These are phyloP conservation scores for Acrossocheilus wenchowensis DNA, from an alignment of 2,797 vertebrate genomes.

Conservation along the genomic window DNA sequence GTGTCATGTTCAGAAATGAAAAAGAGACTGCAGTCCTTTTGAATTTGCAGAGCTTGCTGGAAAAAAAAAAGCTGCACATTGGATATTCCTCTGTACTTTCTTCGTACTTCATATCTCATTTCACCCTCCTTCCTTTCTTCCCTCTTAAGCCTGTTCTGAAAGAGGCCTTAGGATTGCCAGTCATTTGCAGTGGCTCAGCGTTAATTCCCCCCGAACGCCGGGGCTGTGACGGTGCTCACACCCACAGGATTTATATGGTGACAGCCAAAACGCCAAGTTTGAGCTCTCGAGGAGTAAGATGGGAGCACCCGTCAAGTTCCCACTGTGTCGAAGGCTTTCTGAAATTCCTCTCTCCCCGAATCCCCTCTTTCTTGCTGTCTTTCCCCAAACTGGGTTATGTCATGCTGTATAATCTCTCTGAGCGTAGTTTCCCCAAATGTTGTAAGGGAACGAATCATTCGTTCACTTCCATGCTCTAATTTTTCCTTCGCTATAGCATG, in stretches of 20 bases:
- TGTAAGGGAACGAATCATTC: background rate
- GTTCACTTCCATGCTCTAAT: background rate
- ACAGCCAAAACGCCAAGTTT: conserved; percentile 63
- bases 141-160: conserved; percentile 60
- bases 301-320: conserved; percentile 66
- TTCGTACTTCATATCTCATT: conserved; percentile 33
- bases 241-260: conserved; percentile 63
- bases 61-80: background rate
- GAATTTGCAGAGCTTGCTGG: conserved; percentile 19
- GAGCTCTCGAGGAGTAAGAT: conserved; percentile 55
- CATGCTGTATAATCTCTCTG: conserved; percentile 53
- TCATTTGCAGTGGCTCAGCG: conserved; percentile 60
- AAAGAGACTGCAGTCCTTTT: background rate
- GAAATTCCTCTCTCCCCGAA: conserved; percentile 60
- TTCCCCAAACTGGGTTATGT: conserved; percentile 62
- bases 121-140: conserved; percentile 29
- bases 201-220: conserved; percentile 43
- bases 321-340: conserved; percentile 57
- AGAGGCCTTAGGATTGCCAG: conserved; percentile 62
- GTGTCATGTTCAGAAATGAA: background rate
- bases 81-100: conserved; percentile 27
- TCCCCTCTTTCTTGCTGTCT: conserved; percentile 54
- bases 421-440: background rate
- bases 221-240: conserved; percentile 48
- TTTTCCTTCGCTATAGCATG: background rate